Base-by-base conservation (phyloP, 2,888 invertebrate genomes). In the Flexamia atlantica region DNA sequence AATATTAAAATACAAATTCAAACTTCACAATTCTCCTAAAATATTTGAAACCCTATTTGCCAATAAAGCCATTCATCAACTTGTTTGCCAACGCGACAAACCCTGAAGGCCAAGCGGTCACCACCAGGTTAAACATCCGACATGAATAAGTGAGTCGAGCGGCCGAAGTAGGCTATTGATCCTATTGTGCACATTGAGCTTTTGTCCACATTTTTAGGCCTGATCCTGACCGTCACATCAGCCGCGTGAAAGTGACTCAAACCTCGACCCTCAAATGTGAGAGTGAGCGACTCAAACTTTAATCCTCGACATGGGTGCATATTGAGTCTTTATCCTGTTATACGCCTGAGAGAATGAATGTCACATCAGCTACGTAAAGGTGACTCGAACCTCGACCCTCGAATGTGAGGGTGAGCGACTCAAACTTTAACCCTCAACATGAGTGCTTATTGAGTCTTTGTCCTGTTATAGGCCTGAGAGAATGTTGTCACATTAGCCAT, bases 121-220 rank as follows among this genome's bases (percentile, higher is more conserved):
- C 5, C 25, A 30, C 28, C 20, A 30, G 20, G 28, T 14, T 28
- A 64, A 64, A 64, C 28, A 72, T 14, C 7, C 72, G 40, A 4
- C 17, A 68, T 68, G 68, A 68, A 68, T 68, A 60, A 60, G 60
- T 60, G 25, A 60, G 60, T 60, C 9, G 23, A 28, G 3, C n/a
- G 17, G 72, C 42, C 23, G 36, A 5, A 28, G 72, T 64, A 72
- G 72, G 40, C 10, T 20, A 72, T 72, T 72, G 72, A 72, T 72
- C 72, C 72, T 23, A 72, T 72, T 72, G 72, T 72, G 72, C n/a
- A n/a, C n/a, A n/a, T 72, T 0, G 32, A 2, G 72, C 72, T 17
- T 32, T 68, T 68, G 68, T 68, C 30, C 68, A n/a, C 46, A 23
- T 20, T 64, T 64, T 14, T 64, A 64, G 64, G 64, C 25, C 17